These are phyloP conservation scores for Megaceryle alcyon DNA, from an alignment of 2,797 vertebrate species.

Conservation along the genomic window DNA sequence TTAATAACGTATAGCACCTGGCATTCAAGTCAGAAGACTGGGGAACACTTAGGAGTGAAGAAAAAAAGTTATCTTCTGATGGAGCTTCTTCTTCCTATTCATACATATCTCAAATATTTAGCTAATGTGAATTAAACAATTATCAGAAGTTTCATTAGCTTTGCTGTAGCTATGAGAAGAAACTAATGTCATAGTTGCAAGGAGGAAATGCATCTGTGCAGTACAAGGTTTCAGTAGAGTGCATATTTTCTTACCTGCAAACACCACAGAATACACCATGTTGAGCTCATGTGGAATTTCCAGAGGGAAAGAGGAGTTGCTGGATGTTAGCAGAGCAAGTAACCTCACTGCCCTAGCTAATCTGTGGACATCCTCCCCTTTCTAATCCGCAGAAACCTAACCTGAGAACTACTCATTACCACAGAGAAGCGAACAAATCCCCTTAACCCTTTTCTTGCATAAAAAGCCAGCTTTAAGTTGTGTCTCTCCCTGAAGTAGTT, in stretches of 20 bases:
- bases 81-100: neutral
- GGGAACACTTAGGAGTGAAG: neutral
- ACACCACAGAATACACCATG: neutral
- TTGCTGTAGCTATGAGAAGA: neutral
- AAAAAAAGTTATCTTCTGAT: neutral
- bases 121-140: neutral
- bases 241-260: conserved; percentile 71
- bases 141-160: neutral
- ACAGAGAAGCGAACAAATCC: conserved; percentile 66
- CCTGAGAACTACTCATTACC: conserved; percentile 55
- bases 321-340: conserved; percentile 53
- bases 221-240: neutral
- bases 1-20: neutral
- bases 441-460: conserved; percentile 62
- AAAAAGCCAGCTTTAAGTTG: neutral
- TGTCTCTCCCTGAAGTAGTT: neutral
- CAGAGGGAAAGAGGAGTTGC: neutral
- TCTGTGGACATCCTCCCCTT: conserved; percentile 77
- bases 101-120: neutral
- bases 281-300: conserved; percentile 23
- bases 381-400: conserved; percentile 75
- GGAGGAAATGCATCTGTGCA: neutral
- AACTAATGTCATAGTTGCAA: neutral
- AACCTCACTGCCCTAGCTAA: conserved; percentile 71
- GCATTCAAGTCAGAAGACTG: neutral